Base-by-base conservation (phyloP, 2,888 invertebrate species). In the Orchesella flavescens region DNA sequence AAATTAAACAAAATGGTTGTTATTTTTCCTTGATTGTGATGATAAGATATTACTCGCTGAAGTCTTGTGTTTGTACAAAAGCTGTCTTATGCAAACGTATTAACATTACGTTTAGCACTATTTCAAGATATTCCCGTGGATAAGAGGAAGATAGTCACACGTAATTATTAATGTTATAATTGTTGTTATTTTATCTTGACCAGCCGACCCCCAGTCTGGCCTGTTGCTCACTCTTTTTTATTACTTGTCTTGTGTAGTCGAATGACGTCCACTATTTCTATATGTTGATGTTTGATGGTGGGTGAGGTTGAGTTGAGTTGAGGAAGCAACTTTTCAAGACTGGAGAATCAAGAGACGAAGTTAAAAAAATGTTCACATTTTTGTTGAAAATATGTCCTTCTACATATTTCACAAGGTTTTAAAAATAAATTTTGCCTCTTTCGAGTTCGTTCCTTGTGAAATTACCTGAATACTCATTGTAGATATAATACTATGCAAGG, bases 101-200 rank as follows among this genome's bases (percentile, higher is more conserved):
- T 65, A 43, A 44, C 65, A 65, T 65, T 65, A 65, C n/a, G 9
- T 65, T 65, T 65, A 15, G 23, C 63, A 19, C n/a, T 34, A 2
- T 4, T 34, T 34, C 34, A 24, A 65, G 65, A 65, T 65, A n/a
- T 65, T 65, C 15, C 43, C 65, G 44, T 43, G 5, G 65, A 65
- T 65, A 65, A 43, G 65, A 44, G 23, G 43, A 43, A 19, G 49
- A 34, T 34, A 7, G 34, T 34, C 34, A 34, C 34, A 34, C 34
- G 34, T 34, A 34, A 34, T 34, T 34, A 34, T 34, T 34, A 7
- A 4, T 34, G 34, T 34, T 34, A 34, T 34, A 34, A 34, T 34
- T 34, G 34, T 34, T 34, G 34, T 34, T 34, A 2, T 34, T 34
- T 34, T 34, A 34, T 7, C 34, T 34, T 7, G 7, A 34, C 34